phyloP scores from a whole-genome alignment of 2,113 vertebrate genomes.

The Coregonus clupeaformis region DNA sequence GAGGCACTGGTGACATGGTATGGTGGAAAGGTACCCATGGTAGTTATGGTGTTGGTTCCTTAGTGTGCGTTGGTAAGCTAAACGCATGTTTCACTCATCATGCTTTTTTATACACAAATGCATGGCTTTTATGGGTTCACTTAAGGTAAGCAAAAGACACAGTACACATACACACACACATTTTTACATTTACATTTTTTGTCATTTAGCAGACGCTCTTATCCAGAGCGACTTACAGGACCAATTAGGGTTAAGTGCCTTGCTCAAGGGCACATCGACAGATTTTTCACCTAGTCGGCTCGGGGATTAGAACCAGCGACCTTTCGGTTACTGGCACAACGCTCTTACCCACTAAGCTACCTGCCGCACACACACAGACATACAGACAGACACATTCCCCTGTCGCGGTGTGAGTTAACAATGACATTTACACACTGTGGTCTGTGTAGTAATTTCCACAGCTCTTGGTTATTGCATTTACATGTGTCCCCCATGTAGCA shows the following conservation, averaged over 20 bases:
- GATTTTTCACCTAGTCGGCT: too few species aligned
- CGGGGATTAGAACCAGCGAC: too few species aligned
- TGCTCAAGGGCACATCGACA: too few species aligned
- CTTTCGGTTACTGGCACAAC: too few species aligned
- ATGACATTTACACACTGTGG: conserved; percentile 59
- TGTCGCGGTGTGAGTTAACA: conserved; percentile 47
- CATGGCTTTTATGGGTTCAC: background rate
- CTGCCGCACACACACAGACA: too few species aligned
- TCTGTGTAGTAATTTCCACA: conserved; percentile 32
- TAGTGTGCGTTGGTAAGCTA: background rate
- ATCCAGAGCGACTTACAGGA: too few species aligned
- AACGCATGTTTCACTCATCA: background rate
- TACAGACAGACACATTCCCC: background rate
- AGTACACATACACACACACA: background rate
- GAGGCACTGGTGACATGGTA: background rate
- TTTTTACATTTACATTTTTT: too few species aligned
- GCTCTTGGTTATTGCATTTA: conserved; percentile 42
- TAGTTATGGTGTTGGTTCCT: background rate
- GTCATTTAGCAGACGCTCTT: too few species aligned
- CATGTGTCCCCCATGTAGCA: conserved; percentile 51
- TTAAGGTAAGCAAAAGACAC: background rate
- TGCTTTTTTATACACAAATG: conserved; percentile 2
- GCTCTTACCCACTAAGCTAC: too few species aligned
- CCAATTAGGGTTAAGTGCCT: too few species aligned
- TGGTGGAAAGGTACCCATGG: conserved; percentile 1